phyloP scores from a whole-genome alignment of 2,888 invertebrate genomes.

The Mamestra brassicae region DNA sequence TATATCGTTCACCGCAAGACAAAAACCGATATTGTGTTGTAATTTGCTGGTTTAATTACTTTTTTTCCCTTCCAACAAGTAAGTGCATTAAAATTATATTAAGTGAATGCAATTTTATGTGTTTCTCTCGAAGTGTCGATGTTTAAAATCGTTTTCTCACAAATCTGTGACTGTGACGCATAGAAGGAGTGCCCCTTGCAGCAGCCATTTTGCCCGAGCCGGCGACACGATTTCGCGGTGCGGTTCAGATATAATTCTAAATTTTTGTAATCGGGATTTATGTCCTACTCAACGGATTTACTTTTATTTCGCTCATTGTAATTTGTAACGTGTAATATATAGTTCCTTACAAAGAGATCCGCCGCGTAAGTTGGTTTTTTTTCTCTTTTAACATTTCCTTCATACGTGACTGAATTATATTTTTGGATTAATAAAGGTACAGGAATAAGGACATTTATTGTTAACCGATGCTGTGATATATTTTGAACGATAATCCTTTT shows the following conservation, averaged over 20 bases:
- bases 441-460: slow-evolving; percentile 43
- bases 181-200: slow-evolving; percentile 91
- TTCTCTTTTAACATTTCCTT: slow-evolving; percentile 74
- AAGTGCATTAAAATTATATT: slow-evolving; percentile 84
- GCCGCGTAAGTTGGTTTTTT: slow-evolving; percentile 79
- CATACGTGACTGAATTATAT: slow-evolving; percentile 76
- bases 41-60: slow-evolving; percentile 90
- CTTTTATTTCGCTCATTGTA: slow-evolving; percentile 44
- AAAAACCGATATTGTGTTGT: slow-evolving; percentile 90
- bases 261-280: slow-evolving; percentile 71
- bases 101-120: slow-evolving; percentile 81
- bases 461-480: slow-evolving; percentile 35
- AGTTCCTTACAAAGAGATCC: slow-evolving; percentile 55
- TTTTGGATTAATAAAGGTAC: slow-evolving; percentile 71
- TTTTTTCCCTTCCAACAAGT: slow-evolving; percentile 91
- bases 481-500: slow-evolving; percentile 36
- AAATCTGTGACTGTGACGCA: slow-evolving; percentile 91
- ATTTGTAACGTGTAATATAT: slow-evolving; percentile 54
- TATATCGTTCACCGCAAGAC: slow-evolving; percentile 91
- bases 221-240: slow-evolving; percentile 90
- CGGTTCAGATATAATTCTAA: slow-evolving; percentile 79
- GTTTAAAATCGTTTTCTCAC: slow-evolving; percentile 73
- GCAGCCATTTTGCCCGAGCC: slow-evolving; percentile 91
- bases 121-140: slow-evolving; percentile 75
- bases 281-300: slow-evolving; percentile 47